These are phyloP conservation scores for Morpho deidamia DNA, from an alignment of 2,888 invertebrate genomes.

Conservation along the genomic window DNA sequence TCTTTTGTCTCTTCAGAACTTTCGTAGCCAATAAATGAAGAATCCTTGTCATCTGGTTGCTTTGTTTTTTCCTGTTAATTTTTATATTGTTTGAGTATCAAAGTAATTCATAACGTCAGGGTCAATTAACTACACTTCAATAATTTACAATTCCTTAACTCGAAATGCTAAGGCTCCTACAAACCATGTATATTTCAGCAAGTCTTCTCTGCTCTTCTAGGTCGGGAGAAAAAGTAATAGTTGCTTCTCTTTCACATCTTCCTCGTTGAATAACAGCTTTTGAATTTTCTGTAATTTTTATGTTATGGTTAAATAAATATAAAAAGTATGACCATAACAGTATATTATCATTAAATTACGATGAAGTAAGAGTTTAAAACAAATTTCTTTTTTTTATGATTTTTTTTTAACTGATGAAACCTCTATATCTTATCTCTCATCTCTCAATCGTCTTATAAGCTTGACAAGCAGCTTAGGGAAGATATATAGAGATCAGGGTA, in stretches of 20 bases:
- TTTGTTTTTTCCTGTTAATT: conserved; percentile 30
- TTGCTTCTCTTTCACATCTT: conserved; percentile 61
- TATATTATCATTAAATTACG: neutral
- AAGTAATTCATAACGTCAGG: neutral
- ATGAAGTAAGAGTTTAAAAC: too few species aligned
- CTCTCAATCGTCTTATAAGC: neutral
- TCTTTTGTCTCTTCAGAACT: conserved; percentile 12
- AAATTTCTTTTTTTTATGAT: neutral
- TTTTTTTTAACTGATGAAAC: neutral
- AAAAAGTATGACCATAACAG: neutral
- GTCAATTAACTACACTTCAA: neutral
- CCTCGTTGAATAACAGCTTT: conserved; percentile 52
- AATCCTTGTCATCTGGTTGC: conserved; percentile 14
- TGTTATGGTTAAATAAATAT: too few species aligned
- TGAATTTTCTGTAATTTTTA: conserved; percentile 53
- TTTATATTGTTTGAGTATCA: too few species aligned
- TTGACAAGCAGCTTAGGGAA: too few species aligned
- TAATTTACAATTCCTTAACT: neutral
- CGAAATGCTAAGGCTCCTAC: neutral
- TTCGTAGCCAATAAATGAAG: conserved; percentile 8
- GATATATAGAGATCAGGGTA: too few species aligned
- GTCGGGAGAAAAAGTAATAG: conserved; percentile 79
- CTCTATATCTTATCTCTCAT: neutral
- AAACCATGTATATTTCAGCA: conserved; percentile 59
- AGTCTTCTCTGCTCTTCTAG: conserved; percentile 77